phyloP scores from a whole-genome alignment of 2,113 vertebrate genomes.

The Xiphorhynchus elegans region DNA sequence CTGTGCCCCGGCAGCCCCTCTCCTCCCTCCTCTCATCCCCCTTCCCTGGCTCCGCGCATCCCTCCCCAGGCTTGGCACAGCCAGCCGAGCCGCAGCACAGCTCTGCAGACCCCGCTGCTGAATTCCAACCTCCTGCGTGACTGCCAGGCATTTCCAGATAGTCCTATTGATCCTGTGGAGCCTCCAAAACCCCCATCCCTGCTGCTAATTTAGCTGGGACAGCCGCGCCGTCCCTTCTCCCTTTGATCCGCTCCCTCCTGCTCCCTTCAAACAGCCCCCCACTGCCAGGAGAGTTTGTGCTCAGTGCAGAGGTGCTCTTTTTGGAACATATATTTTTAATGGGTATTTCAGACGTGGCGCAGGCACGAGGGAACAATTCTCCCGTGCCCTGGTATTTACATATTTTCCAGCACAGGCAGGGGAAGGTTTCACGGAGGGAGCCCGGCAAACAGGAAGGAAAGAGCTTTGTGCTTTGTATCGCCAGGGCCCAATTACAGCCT shows the following conservation, averaged over 20 bases:
- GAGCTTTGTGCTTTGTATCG: constrained; percentile 52
- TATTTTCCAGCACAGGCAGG: constrained; percentile 52
- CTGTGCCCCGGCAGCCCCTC: not conserved
- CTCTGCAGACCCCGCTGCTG: not conserved
- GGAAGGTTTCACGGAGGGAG: constrained; percentile 39
- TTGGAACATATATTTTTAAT: constrained; percentile 67
- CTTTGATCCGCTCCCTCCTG: constrained; percentile 42
- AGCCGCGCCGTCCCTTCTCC: not conserved
- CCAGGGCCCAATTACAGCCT: constrained; percentile 51
- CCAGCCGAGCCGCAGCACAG: not conserved
- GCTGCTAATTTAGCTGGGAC: constrained; percentile 54
- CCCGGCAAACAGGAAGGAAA: constrained; percentile 28
- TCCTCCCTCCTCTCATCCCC: not conserved
- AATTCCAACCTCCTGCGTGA: not conserved
- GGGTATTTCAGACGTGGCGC: constrained; percentile 53
- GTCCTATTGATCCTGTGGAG: constrained; percentile 50
- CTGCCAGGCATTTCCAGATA: constrained; percentile 22
- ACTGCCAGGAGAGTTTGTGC: constrained; percentile 31
- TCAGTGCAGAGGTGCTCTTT: constrained; percentile 56
- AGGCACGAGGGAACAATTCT: constrained; percentile 54
- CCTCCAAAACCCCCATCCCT: constrained; percentile 5
- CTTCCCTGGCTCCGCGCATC: not conserved
- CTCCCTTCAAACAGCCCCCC: constrained; percentile 42
- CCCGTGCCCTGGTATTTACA: constrained; percentile 62
- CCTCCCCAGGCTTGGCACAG: not conserved